phyloP scores from a whole-genome alignment of 2,797 vertebrate genomes.

The Luscinia luscinia region DNA sequence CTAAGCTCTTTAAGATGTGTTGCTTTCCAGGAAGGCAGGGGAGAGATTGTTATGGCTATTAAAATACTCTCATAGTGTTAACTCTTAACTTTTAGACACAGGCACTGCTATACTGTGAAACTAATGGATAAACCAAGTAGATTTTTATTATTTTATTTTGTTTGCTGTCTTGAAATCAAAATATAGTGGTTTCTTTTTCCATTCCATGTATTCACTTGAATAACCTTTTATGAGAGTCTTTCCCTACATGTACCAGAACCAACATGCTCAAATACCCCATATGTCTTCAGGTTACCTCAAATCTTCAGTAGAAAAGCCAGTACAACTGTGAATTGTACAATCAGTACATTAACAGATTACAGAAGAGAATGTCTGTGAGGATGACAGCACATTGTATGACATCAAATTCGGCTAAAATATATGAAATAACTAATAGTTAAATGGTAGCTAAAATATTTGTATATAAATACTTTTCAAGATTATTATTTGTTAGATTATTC shows the following conservation, averaged over 20 bases:
- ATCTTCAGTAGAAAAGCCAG: background rate
- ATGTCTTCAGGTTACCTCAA: background rate
- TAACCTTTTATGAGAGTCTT: rapidly evolving
- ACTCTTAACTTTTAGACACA: background rate
- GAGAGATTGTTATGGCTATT: background rate
- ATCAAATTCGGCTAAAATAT: background rate
- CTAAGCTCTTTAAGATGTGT: background rate
- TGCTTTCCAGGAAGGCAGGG: background rate
- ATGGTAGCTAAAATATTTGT: background rate
- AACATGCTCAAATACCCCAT: background rate
- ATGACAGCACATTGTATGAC: background rate
- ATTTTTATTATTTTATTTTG: background rate
- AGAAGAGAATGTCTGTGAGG: background rate
- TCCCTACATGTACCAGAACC: background rate
- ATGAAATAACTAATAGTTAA: background rate
- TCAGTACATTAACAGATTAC: background rate
- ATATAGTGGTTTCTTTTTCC: background rate
- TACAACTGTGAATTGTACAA: background rate
- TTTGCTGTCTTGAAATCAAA: background rate
- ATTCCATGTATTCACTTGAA: background rate
- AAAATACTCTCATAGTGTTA: background rate
- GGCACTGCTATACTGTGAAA: background rate
- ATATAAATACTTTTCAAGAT: background rate
- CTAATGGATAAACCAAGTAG: background rate
- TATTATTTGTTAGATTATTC: background rate